Evolutionary conservation across 37 sponge, comb jelly and placozoan genomes (phyloP).

Genomic region (Spongilla lacustris): DNA sequence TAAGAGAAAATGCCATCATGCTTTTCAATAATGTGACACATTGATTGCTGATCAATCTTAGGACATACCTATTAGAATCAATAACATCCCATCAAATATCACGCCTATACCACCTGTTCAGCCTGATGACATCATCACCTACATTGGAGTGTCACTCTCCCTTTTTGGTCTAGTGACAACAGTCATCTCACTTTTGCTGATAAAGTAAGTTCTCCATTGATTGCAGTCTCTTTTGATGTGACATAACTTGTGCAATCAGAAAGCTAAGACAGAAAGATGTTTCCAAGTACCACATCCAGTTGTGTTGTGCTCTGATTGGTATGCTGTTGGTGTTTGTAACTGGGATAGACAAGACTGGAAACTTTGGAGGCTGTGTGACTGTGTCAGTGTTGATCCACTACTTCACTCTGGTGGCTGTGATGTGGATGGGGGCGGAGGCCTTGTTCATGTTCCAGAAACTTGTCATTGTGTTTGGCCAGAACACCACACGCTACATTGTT

Average conservation of each 20-base stretch:
- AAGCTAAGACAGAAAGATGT: conserved; percentile 17
- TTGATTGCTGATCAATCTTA: too few species aligned
- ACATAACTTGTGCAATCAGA: neutral
- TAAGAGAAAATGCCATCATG: too few species aligned
- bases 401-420: conserved; percentile 31
- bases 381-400: conserved; percentile 45
- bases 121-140: conserved; percentile 4
- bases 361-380: conserved; percentile 23
- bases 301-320: conserved; percentile 19
- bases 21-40: neutral
- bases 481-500: conserved; percentile 12
- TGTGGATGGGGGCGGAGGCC: conserved; percentile 58
- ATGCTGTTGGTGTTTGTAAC: conserved; percentile 43
- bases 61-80: too few species aligned
- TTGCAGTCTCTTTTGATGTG: too few species aligned
- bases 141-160: conserved; percentile 30
- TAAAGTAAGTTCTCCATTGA: conserved; percentile 8
- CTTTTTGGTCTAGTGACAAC: conserved; percentile 24
- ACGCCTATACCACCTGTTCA: too few species aligned
- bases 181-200: conserved; percentile 8
- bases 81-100: too few species aligned
- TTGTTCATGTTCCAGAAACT: conserved; percentile 36
- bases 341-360: conserved; percentile 30
- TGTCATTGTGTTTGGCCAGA: conserved; percentile 24
- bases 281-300: conserved; percentile 25